Base-by-base conservation (phyloP, 2,113 vertebrate genomes). In the Asarcornis scutulata region DNA sequence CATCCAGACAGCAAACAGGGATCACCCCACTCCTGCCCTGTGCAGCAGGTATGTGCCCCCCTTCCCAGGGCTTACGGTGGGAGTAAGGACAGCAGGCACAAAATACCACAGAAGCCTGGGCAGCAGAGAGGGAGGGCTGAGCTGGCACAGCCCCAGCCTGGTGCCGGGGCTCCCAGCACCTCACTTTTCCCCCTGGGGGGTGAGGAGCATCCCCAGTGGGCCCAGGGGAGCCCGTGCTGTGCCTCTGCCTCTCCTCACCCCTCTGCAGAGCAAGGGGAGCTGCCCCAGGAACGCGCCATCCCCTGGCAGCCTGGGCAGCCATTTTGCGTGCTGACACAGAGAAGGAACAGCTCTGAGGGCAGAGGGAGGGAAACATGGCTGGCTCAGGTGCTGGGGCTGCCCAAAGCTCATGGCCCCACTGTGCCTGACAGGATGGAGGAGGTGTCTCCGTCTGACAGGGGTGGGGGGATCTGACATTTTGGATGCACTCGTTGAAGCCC, bases 1-100 rank as follows among this genome's bases (percentile, higher is more conserved):
- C 44, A 53, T 31, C 23, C 48, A 44, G 8, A 26, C 32, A 29
- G 22, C 38, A 48, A 29, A 32, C 32, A 5, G 23, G 6, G 48
- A 67, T 75, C 32, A 6, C 27, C 32, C 32, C 44, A 29, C 72
- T 36, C 32, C 34, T 17, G 42, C 42, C 31, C 69, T 42, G 25
- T 1, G 0, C 52, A 27, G 50, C 6, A 0, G 66, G 63, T 17
- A 20, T 13, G 27, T 2, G 0, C 21, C 27, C 32, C 31, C 23
- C 22, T 79, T 32, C 18, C 40, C 26, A 27, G 14, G 18, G 42
- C 3, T 3, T 23, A 52, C 1, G 2, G 40, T 2, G 3, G 0
- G 4, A 64, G 64, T 27, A 55, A 0, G 32, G 42, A 23, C 14
- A 71, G 62, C 48, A 16, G 50, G 32, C 52, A 22, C 6, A 17